A percentile compares a stretch with the other conserved stretches of the same genome.
Conservation (phyloP, 1,140 invertebrate genomes). For the Agrypnia vestita region DNA sequence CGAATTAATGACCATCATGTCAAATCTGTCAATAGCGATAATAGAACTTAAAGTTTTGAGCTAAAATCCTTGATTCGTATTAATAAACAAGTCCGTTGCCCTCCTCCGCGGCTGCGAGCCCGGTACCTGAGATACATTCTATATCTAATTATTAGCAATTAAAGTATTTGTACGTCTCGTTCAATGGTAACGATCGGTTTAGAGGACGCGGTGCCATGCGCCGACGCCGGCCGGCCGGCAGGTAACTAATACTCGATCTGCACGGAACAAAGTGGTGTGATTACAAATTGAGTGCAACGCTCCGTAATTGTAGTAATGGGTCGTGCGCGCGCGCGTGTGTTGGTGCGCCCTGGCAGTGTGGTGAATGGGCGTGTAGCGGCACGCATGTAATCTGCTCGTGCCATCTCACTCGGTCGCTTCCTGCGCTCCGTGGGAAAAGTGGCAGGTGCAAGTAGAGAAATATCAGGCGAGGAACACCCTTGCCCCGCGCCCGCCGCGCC, state of each 20-base stretch:
- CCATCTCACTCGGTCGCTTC: conserved; percentile 40
- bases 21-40: no score
- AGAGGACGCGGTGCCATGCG: no score
- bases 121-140: no score
- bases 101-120: no score
- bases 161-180: no score
- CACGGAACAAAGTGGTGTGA: background rate
- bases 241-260: background rate
- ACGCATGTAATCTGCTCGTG: conserved; percentile 39
- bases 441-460: conserved; percentile 39
- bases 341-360: conserved; percentile 17
- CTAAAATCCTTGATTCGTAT: no score
- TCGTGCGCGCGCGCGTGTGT: background rate
- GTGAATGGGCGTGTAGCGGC: conserved; percentile 35
- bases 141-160: no score
- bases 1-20: no score
- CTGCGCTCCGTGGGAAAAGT: conserved; percentile 40
- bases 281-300: conserved; percentile 39
- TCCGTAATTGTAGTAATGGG: conserved; percentile 31
- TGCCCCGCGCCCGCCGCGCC: conserved; percentile 8
- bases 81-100: no score
- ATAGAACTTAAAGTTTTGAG: no score
- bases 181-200: no score
- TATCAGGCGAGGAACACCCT: background rate
- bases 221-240: background rate